Evolutionary conservation across 2,113 vertebrate species (phyloP), one percentile per base, ranked within the genome.

Genomic region (Campylomormyrus numenius): DNA sequence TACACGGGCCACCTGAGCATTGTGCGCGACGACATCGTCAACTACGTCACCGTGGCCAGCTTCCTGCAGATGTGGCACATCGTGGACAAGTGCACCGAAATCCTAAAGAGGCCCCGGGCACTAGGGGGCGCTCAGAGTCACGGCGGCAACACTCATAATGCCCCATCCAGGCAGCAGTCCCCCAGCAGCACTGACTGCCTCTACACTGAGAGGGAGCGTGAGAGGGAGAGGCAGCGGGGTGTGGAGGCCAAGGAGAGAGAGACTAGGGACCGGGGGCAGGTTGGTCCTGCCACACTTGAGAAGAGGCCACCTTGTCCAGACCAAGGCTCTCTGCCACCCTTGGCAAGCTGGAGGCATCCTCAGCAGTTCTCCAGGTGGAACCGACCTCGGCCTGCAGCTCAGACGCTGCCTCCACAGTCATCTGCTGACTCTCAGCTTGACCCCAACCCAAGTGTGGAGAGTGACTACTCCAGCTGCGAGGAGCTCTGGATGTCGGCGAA

Each of bases 11-110:
- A 96, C 93, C 95, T 97, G 90, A 95, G 94, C 93, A 96, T 97
- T 0, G 94, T 96, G 15, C 95, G 95, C 0, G 96, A 96, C 0
- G 96, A 97, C 91, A 96, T 97, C 0, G 95, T 97, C 77, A 96
- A 96, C 94, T 97, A 96, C 35, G 95, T 96, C 90, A 97, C 96
- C 0, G 96, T 97, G 90, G 96, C 95, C 91, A 97, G 96, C 88
- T 96, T 97, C 90, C 95, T 97, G 0, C 96, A 97, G 93, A 96
- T 97, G 96, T 97, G 96, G 96, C 96, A 97, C 93, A 96, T 97
- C 0, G 96, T 97, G 86, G 96, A 97, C 93, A 97, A 97, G 91
- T 96, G 96, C 93, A 97, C 96, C 0, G 96, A 97, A 92, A 95
- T 96, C 92, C 93, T 97, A 1, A 95, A 95, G 89, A 91, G 92